Conservation (phyloP, 2,797 vertebrate species). For the Acipenser oxyrinchus region DNA sequence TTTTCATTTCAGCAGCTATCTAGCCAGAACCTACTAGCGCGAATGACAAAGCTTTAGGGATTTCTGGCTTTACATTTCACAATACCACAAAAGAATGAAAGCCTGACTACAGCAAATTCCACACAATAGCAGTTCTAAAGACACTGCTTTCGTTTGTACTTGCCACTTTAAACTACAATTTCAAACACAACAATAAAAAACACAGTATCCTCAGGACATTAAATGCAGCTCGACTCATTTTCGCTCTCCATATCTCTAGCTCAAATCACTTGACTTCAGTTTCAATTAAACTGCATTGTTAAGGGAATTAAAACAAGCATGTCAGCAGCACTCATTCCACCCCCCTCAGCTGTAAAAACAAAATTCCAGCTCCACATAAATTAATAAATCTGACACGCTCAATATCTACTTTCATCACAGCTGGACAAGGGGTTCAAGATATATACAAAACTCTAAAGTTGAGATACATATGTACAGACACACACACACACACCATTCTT, state of each 20-base stretch:
- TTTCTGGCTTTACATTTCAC: slow-evolving; percentile 68
- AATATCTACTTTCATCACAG: too few species aligned
- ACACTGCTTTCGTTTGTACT: slow-evolving; percentile 27
- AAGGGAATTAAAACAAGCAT: too few species aligned
- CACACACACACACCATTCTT: too few species aligned
- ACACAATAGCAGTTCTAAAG: slow-evolving; percentile 44
- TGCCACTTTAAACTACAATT: slow-evolving; percentile 21
- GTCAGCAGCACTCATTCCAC: too few species aligned
- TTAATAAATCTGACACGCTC: too few species aligned
- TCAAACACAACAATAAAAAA: slow-evolving; percentile 15
- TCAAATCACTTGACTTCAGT: slow-evolving; percentile 13
- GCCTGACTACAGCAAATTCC: slow-evolving; percentile 67
- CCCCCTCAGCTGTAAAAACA: too few species aligned
- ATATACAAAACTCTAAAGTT: too few species aligned
- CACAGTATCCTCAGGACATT: slow-evolving; percentile 12
- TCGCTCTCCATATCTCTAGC: slow-evolving; percentile 11
- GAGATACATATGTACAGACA: too few species aligned
- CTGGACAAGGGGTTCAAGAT: too few species aligned
- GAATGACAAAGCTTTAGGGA: slow-evolving; percentile 63
- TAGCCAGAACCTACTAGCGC: slow-evolving; percentile 40
- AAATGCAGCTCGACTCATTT: slow-evolving; percentile 4
- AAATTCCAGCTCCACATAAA: too few species aligned
- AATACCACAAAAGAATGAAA: slow-evolving; percentile 49
- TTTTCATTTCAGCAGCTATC: slow-evolving; percentile 46
- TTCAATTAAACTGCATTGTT: too few species aligned